Conservation (phyloP, 2,113 vertebrate species). For the Ceyx melanurus region DNA sequence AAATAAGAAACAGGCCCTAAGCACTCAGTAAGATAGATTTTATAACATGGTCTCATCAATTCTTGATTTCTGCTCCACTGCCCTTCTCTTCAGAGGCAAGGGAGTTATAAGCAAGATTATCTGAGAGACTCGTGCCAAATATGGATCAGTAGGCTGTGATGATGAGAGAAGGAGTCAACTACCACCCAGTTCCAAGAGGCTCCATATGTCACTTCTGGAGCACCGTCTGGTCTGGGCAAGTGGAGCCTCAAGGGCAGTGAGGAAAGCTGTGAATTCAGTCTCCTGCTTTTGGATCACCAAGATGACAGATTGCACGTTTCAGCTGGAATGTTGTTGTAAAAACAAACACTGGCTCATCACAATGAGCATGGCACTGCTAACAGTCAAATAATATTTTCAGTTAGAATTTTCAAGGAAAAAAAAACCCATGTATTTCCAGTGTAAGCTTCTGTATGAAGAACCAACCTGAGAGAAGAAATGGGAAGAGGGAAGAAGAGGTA, state of each 20-base stretch:
- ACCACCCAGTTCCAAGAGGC: slow-evolving; percentile 40
- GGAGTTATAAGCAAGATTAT: background rate
- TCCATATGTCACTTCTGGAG: slow-evolving; percentile 64
- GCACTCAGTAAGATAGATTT: background rate
- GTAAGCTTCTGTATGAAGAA: background rate
- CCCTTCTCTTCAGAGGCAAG: background rate
- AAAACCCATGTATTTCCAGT: background rate
- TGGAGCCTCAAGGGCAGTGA: slow-evolving; percentile 40
- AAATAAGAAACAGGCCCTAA: background rate
- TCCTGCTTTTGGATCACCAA: slow-evolving; percentile 20
- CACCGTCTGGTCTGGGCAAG: slow-evolving; percentile 55
- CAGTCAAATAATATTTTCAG: background rate
- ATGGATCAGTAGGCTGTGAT: background rate
- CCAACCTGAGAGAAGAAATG: background rate
- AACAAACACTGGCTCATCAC: slow-evolving; percentile 52
- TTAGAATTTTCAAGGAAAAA: background rate
- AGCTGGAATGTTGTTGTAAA: slow-evolving; percentile 44
- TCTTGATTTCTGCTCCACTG: background rate
- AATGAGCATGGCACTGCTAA: background rate
- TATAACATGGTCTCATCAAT: slow-evolving; percentile 17
- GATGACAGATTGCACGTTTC: slow-evolving; percentile 9
- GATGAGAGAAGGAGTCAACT: slow-evolving; percentile 25
- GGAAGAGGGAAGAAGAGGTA: background rate
- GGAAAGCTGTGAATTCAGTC: slow-evolving; percentile 35
- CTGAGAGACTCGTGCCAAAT: slow-evolving; percentile 26